Conservation (phyloP, 2,888 invertebrate species). For the Vesta saturnalis region DNA sequence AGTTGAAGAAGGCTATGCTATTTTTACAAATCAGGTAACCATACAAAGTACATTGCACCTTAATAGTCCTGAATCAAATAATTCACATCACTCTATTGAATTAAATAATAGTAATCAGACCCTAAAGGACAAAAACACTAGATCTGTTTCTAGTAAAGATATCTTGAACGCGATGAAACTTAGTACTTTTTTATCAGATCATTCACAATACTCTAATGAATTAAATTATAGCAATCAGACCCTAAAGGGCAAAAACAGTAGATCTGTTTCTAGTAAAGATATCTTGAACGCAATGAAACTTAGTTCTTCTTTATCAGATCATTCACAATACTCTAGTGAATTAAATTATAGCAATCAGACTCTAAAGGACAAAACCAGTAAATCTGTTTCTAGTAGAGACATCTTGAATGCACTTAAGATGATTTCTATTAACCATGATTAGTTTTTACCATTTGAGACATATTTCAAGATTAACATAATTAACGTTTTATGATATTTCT, state of each 20-base stretch:
- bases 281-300: constrained; percentile 12
- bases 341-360: neutral
- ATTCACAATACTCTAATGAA: neutral
- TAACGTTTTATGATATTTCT: too few relatives aligned
- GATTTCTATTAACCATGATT: too few relatives aligned
- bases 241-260: neutral
- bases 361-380: neutral
- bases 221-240: neutral
- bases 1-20: constrained; percentile 64
- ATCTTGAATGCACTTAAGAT: constrained; percentile 11
- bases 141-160: constrained; percentile 3
- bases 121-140: neutral
- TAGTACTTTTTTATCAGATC: neutral
- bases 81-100: neutral
- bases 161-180: constrained; percentile 12
- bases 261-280: constrained; percentile 3
- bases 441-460: too few relatives aligned
- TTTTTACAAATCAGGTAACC: constrained; percentile 52
- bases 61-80: neutral
- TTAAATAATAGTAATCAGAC: neutral
- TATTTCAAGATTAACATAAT: too few relatives aligned
- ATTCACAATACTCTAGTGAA: neutral
- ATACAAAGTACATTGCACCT: neutral
- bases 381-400: neutral
- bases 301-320: neutral